A percentile compares a stretch with the other conserved stretches of the same genome.
These are phyloP conservation scores for Dallia pectoralis DNA, from an alignment of 2,797 vertebrate species.

Conservation along the genomic window DNA sequence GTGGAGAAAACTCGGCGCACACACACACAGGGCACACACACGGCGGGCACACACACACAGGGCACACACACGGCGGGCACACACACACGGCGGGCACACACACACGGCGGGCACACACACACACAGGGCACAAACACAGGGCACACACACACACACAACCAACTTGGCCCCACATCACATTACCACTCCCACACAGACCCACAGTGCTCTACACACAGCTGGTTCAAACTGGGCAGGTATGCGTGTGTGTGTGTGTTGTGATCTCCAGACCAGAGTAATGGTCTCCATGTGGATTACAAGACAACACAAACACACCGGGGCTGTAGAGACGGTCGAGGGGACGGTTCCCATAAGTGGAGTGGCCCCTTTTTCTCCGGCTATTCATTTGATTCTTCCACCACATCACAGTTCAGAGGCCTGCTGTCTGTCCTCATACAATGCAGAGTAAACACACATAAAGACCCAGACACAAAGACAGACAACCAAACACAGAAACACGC, in stretches of 20 bases:
- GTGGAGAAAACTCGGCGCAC: background rate
- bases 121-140: no score
- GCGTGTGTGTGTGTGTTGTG: constrained; percentile 19
- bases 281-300: constrained; percentile 20
- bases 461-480: background rate
- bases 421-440: background rate
- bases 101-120: background rate
- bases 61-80: background rate
- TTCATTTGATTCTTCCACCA: constrained; percentile 27
- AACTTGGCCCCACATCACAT: background rate
- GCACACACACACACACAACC: constrained; percentile 12
- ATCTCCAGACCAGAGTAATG: constrained; percentile 7
- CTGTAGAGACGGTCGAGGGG: background rate
- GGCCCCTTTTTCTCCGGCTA: constrained; percentile 15
- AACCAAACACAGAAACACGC: constrained; percentile 6
- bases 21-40: background rate
- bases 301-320: background rate
- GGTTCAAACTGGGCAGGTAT: constrained; percentile 32
- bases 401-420: constrained; percentile 17
- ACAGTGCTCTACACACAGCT: constrained; percentile 13
- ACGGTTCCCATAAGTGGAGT: background rate
- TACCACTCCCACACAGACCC: constrained; percentile 4
- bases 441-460: constrained; percentile 26
- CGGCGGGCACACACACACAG: constrained; percentile 6
- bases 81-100: constrained; percentile 9